Conservation (phyloP, 2,797 vertebrate genomes). For the Coregonus suidteri region DNA sequence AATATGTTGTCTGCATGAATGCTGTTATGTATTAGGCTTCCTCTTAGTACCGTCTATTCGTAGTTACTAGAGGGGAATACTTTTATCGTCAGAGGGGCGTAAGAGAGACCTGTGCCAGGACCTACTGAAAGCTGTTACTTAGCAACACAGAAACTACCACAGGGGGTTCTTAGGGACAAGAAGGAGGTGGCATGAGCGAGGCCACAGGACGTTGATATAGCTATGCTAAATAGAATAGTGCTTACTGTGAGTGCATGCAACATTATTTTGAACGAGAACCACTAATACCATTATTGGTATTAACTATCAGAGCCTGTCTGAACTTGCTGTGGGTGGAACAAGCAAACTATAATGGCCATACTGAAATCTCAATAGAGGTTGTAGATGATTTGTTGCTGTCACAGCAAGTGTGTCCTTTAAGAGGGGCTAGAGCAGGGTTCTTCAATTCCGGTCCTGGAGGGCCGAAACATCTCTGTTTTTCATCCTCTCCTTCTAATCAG, state of each 20-base stretch:
- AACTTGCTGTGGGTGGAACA: neutral
- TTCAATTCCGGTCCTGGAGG: no score
- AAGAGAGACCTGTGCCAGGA: constrained; percentile 3
- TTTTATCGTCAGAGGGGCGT: neutral
- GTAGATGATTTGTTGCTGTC: neutral
- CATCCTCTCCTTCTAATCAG: no score
- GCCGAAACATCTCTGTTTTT: no score
- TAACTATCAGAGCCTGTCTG: neutral
- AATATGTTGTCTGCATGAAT: neutral
- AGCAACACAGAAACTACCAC: constrained; percentile 8
- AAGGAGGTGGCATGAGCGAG: neutral
- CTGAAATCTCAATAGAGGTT: neutral
- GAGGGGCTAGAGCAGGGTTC: neutral
- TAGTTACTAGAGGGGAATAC: neutral
- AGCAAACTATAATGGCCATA: neutral
- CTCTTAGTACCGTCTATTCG: neutral
- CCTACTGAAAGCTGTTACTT: constrained; percentile 3
- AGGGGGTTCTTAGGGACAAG: constrained; percentile 2
- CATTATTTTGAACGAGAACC: neutral
- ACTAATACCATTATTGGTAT: neutral
- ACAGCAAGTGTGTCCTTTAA: neutral
- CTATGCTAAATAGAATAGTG: neutral
- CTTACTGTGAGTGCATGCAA: neutral
- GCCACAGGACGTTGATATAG: neutral
- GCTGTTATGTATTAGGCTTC: neutral